A percentile compares a stretch with the other conserved stretches of the same genome.
phyloP scores from a whole-genome alignment of 92 coral and sea anemone species.

The Zoanthus sansibaricus region DNA sequence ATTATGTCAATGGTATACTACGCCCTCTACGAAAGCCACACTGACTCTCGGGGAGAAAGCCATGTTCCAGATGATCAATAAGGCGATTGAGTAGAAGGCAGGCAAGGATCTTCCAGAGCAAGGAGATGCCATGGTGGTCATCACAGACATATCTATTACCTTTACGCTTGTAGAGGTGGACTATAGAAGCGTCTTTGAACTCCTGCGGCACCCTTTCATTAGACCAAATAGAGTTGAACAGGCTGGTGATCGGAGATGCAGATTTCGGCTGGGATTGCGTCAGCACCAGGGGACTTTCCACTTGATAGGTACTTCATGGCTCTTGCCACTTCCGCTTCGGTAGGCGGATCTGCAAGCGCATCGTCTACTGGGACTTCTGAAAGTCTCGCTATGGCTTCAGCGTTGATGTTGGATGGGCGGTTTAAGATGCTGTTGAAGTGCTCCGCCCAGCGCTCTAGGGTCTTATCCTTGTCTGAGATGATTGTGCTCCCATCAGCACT shows the following conservation, averaged over 20 bases:
- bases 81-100: constrained; percentile 54
- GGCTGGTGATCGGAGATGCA: no score
- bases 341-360: constrained; percentile 32
- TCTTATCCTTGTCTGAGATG: background rate
- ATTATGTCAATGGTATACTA: constrained; percentile 53
- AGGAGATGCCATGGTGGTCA: no score
- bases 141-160: no score
- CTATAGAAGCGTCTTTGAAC: no score
- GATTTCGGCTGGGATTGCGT: no score
- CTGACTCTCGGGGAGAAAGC: constrained; percentile 52
- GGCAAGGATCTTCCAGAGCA: constrained; percentile 9
- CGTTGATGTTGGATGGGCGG: constrained; percentile 40
- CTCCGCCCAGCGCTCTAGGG: constrained; percentile 27
- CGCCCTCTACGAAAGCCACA: constrained; percentile 57
- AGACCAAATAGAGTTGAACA: no score
- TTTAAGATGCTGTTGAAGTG: constrained; percentile 23
- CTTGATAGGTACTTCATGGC: no score
- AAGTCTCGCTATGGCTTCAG: constrained; percentile 28
- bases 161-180: no score
- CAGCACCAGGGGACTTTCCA: no score
- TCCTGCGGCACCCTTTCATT: no score
- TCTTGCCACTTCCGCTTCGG: background rate
- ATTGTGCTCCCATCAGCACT: constrained; percentile 9
- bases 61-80: constrained; percentile 20
- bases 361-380: constrained; percentile 5